These are phyloP conservation scores for Pterois miles DNA, from an alignment of 2,797 vertebrate species.

Conservation along the genomic window DNA sequence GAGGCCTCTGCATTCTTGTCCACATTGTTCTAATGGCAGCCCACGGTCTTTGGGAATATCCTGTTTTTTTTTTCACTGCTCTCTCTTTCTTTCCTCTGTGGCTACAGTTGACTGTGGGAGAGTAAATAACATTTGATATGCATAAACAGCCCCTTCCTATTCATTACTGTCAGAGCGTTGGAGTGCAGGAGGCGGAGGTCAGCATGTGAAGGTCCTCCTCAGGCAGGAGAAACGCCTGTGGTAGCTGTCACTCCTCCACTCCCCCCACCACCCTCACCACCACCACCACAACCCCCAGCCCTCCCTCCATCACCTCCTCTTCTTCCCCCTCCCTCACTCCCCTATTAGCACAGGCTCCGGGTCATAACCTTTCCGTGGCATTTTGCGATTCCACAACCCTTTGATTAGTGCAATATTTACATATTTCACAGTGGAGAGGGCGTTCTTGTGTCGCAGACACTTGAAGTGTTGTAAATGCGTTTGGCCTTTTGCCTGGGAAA, in stretches of 20 bases:
- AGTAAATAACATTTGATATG: conserved; percentile 91
- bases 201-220: conserved; percentile 92
- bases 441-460: conserved; percentile 85
- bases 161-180: conserved; percentile 92
- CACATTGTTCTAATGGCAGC: conserved; percentile 78
- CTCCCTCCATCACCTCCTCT: conserved; percentile 62
- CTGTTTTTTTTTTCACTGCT: conserved; percentile 30
- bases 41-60: conserved; percentile 74
- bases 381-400: conserved; percentile 93
- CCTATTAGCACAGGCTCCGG: conserved; percentile 90
- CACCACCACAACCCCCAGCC: conserved; percentile 44
- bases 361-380: conserved; percentile 93
- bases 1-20: conserved; percentile 71
- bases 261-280: conserved; percentile 38
- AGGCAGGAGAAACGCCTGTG: conserved; percentile 90
- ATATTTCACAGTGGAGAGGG: conserved; percentile 89
- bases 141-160: conserved; percentile 89
- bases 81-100: conserved; percentile 70
- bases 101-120: conserved; percentile 79
- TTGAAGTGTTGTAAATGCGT: conserved; percentile 90
- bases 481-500: conserved; percentile 92
- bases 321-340: conserved; percentile 79
- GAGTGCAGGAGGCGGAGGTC: conserved; percentile 92
- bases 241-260: conserved; percentile 89
- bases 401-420: conserved; percentile 96